Evolutionary conservation across 2,113 vertebrate species (phyloP), one percentile per base, ranked within the genome.

Genomic region (Notothenia coriiceps): DNA sequence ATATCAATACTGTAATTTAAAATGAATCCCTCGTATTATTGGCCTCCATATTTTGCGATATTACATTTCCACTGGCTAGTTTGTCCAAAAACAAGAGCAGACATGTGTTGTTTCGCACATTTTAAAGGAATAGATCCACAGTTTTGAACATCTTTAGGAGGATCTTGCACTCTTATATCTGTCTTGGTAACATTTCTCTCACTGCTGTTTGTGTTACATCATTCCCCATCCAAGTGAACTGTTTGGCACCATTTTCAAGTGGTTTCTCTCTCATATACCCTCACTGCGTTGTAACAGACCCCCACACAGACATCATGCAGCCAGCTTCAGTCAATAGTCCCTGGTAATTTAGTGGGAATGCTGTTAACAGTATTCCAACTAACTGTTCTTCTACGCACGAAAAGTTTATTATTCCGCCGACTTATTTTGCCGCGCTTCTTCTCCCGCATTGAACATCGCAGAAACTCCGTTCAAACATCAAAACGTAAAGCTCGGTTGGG

Each of bases 311-410:
- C 70, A 50, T 51, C 50, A 33, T 61, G 49, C 56, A 67, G 29
- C 40, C 46, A 43, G 71, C 52, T 22, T 1, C n/a, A 49, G 78
- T 91, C 89, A 82, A 81, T 86, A 79, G 72, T 83, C 66, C 75
- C 79, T 61, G 73, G 68, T 47, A 57, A 54, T 68, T 22, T 22
- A 22, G 22, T 22, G 22, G 22, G 22, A 22, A 22, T 22, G 22
- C 22, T 22, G 22, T 22, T 22, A 22, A 22, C 22, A 22, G 22
- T 1, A 22, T 22, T 22, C 22, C 22, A 22, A 22, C 22, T 22
- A 22, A 22, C 22, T 22, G 22, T 22, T 22, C 22, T 22, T 22
- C 22, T 22, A 22, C 22, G 22, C 22, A 22, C 22, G 22, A 22
- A 22, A 22, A 22, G 22, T 22, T 22, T 22, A 22, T 22, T 22